These are phyloP conservation scores for Resseliella maxima DNA, from an alignment of 2,888 invertebrate genomes.

Conservation along the genomic window DNA sequence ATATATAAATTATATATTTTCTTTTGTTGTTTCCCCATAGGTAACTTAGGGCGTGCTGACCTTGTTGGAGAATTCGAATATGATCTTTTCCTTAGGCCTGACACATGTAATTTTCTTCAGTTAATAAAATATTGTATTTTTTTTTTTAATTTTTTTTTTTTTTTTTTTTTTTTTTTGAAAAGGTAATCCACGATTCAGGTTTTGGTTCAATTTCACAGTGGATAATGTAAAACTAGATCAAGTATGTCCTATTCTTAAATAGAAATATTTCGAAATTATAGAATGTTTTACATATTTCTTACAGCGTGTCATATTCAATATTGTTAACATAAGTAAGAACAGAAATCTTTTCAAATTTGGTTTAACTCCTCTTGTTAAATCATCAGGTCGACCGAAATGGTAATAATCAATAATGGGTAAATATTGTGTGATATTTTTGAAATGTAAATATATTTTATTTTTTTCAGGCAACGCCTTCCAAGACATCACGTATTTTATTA, in stretches of 20 bases:
- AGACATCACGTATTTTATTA: constrained; percentile 91
- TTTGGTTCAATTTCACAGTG: constrained; percentile 99
- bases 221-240: constrained; percentile 95
- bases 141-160: no score
- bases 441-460: no score
- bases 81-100: constrained; percentile 94
- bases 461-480: constrained; percentile 75
- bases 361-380: constrained; percentile 94
- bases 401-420: constrained; percentile 68
- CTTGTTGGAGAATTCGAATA: constrained; percentile 94
- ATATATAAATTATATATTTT: no score
- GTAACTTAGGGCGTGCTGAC: constrained; percentile 93
- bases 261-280: no score
- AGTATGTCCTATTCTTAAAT: no score
- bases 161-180: no score
- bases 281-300: no score
- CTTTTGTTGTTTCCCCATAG: no score
- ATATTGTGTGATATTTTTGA: neutral
- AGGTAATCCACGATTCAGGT: constrained; percentile 87
- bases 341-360: constrained; percentile 88
- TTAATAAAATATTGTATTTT: no score
- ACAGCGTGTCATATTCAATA: constrained; percentile 89
- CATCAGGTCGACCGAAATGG: constrained; percentile 92
- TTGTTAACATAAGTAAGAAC: constrained; percentile 95
- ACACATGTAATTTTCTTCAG: constrained; percentile 80